Base-by-base conservation (phyloP, 2,888 invertebrate species). In the Orthosia gracilis region DNA sequence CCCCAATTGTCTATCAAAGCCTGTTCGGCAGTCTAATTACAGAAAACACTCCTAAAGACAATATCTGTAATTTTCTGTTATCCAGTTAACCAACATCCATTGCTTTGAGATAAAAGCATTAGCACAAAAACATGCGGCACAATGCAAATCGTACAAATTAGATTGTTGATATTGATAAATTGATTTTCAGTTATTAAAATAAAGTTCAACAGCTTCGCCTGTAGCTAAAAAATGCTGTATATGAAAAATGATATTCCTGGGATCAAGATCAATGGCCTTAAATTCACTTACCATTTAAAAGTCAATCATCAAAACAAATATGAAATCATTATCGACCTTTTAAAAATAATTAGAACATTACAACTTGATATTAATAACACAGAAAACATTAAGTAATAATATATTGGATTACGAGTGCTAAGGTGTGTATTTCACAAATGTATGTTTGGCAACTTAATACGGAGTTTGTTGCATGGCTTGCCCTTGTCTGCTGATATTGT, bases 391-490 rank as follows among this genome's bases (percentile, higher is more conserved):
- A 83, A 72, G 81, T 82, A 87, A 87, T 70, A 31, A 59, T 84
- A 59, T 84, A 77, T 84, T 74, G 52, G 11, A 75, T 83, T 86
- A 81, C 83, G 26, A 67, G 7, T 69, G 50, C 70, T n/a, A 78
- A 79, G 78, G 76, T 78, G 31, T 87, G 17, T 13, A 65, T 87
- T 79, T 79, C 85, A 78, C 74, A 78, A 83, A 83, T 67, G 63
- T 77, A 57, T 80, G 83, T 88, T 86, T 86, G 78, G 86, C 78
- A 88, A 88, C 74, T 40, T 69, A 81, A 79, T 70, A 83, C 69
- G n/a, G 40, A 62, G 55, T 74, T 59, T 75, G 69, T 87, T 80
- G 62, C 83, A 65, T 82, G 69, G 45, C 12, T 55, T 81, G 86
- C 78, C 87, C 87, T 88, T 84, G 87, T 66, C 47, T 58, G 40